phyloP scores from a whole-genome alignment of 2,113 vertebrate genomes.

The Okapia johnstoni region DNA sequence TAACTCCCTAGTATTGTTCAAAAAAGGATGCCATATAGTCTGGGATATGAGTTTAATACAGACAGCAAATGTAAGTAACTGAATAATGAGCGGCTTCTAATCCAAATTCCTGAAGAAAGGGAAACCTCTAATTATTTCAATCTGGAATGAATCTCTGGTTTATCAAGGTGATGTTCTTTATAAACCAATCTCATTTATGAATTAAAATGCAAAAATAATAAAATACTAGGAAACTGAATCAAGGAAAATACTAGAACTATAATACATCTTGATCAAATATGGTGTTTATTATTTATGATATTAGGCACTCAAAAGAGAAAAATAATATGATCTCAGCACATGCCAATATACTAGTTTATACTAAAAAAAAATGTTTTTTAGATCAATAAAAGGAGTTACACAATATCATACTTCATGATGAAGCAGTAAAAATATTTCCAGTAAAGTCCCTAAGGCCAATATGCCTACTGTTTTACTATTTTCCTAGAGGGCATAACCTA shows the following conservation, averaged over 20 bases:
- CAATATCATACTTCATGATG: not conserved
- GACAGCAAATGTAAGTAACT: not conserved
- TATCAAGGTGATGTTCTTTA: not conserved
- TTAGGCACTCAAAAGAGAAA: not conserved
- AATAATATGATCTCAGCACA: not conserved
- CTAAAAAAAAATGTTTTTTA: not conserved
- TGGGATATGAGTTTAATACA: not conserved
- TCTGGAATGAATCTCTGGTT: not conserved
- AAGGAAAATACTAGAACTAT: not conserved
- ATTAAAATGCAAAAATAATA: not conserved
- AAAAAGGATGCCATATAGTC: not conserved
- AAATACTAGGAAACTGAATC: not conserved
- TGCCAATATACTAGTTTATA: not conserved
- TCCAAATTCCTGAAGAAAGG: not conserved
- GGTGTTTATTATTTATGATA: not conserved
- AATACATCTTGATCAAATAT: not conserved
- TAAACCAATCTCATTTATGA: not conserved
- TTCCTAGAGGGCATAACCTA: not conserved
- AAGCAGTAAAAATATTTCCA: conserved; percentile 15
- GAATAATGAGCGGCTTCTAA: not conserved
- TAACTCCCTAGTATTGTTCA: not conserved
- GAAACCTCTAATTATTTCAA: not conserved
- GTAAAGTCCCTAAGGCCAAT: not conserved
- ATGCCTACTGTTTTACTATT: not conserved
- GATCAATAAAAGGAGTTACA: not conserved